Base-by-base conservation (phyloP, 2,888 invertebrate species). In the Noctua pronuba region DNA sequence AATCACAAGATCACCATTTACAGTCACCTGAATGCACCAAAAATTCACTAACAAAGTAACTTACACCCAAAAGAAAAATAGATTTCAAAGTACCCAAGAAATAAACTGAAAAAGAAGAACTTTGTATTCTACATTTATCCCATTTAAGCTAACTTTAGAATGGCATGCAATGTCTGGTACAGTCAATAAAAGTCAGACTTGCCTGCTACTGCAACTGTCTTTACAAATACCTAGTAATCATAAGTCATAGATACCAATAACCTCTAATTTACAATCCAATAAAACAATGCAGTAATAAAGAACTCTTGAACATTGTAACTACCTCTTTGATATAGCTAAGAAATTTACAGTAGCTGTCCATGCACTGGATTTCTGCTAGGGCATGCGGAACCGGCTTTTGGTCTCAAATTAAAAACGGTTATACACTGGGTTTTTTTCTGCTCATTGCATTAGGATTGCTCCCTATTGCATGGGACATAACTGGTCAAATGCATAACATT, bases 91-190 rank as follows among this genome's bases (percentile, higher is more conserved):
- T 18, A 44, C 21, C 35, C 28, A 7, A 71, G 24, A 72, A 18
- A 31, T 21, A 73, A 16, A 74, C 18, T 3, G 2, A n/a, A 68
- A 8, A 31, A 31, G 10, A n/a, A 16, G 18, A 24, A 52, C 38
- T 28, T 52, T n/a, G 1, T 24, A 31, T 24, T 62, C 13, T 75
- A 46, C 1, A 49, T 60, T n/a, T 16, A 60, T 62, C 41, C 13
- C n/a, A 13, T n/a, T 46, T 21, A 41, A 60, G 66, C 35, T 52
- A 81, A 62, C 8, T 24, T 46, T 41, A 16, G 28, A 24, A 73
- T 62, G 16, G 11, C 75, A 81, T 79, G 74, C 69, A 82, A 82
- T 82, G 69, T 82, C 75, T 74, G 41, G 18, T 31, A 49, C 31
- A 35, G 6, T 44, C 44, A 16, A 21, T 1, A 44, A 21, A 75